A percentile compares a stretch with the other conserved stretches of the same genome.
Evolutionary conservation across 2,113 vertebrate species (phyloP).

Genomic region (Hystrix brachyura): DNA sequence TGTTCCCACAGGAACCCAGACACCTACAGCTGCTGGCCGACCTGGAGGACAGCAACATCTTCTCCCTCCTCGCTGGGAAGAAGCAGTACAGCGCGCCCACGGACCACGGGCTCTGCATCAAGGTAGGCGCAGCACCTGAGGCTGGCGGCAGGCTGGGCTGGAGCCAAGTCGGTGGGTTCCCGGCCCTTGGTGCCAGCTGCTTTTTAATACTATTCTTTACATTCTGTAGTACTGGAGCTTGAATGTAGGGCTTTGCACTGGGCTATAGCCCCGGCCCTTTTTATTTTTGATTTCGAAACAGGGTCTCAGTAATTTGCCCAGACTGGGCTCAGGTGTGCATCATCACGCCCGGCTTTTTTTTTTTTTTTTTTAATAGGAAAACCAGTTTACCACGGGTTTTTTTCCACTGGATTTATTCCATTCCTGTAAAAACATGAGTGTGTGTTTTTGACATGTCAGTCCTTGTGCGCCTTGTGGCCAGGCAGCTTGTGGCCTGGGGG

Average conservation of each 20-base stretch:
- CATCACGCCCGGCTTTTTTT: background rate
- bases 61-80: constrained; percentile 93
- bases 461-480: background rate
- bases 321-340: background rate
- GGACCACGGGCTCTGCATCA: constrained; percentile 97
- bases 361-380: too few relatives aligned
- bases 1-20: constrained; percentile 94
- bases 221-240: background rate
- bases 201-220: background rate
- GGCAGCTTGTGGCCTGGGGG: too few relatives aligned
- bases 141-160: fast-evolving
- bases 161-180: fast-evolving
- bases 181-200: background rate
- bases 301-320: background rate
- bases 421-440: background rate
- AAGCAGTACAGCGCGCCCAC: constrained; percentile 96
- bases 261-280: background rate
- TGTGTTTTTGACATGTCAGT: fast-evolving
- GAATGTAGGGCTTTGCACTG: background rate
- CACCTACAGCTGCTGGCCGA: constrained; percentile 97
- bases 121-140: constrained; percentile 87
- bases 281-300: background rate
- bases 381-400: too few relatives aligned
- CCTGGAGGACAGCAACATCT: constrained; percentile 96
- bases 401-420: background rate